Conservation (phyloP, 1,140 invertebrate genomes). For the Drosophila pectinifera region DNA sequence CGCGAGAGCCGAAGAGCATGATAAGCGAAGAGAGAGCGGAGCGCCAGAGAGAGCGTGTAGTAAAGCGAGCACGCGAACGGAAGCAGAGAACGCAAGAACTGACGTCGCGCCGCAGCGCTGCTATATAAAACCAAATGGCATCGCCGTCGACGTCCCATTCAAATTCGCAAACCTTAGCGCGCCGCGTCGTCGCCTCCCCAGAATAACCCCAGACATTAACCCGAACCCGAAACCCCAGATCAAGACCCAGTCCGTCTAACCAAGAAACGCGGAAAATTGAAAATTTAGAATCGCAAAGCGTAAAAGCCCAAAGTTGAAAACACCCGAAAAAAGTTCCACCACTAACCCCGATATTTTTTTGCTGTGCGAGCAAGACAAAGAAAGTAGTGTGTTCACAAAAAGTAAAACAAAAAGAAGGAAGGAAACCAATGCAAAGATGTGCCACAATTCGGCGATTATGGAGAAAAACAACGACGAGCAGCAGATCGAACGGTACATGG, state of each 20-base stretch:
- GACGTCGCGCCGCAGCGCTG: conserved; percentile 13
- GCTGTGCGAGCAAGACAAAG: conserved; percentile 27
- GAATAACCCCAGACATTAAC: conserved; percentile 6
- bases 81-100: conserved; percentile 37
- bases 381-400: conserved; percentile 11
- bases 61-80: not conserved
- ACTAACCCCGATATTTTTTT: conserved; percentile 22
- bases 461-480: conserved; percentile 71
- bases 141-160: conserved; percentile 33
- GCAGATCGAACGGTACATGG: conserved; percentile 78
- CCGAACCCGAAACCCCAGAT: conserved; percentile 2
- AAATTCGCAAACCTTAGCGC: conserved; percentile 43
- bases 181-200: conserved; percentile 29
- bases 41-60: not conserved
- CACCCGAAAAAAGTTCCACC: conserved; percentile 1
- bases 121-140: conserved; percentile 36
- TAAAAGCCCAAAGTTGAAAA: conserved; percentile 4
- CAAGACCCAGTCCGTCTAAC: not conserved
- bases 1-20: conserved; percentile 15
- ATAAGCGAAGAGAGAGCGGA: not conserved
- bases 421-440: conserved; percentile 80
- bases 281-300: not conserved
- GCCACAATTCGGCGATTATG: conserved; percentile 76
- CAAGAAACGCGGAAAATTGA: conserved; percentile 11
- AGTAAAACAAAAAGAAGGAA: conserved; percentile 1